A percentile compares a stretch with the other conserved stretches of the same genome.
These are phyloP conservation scores for Lucifuga dentata DNA, from an alignment of 2,113 vertebrate species.

Conservation along the genomic window DNA sequence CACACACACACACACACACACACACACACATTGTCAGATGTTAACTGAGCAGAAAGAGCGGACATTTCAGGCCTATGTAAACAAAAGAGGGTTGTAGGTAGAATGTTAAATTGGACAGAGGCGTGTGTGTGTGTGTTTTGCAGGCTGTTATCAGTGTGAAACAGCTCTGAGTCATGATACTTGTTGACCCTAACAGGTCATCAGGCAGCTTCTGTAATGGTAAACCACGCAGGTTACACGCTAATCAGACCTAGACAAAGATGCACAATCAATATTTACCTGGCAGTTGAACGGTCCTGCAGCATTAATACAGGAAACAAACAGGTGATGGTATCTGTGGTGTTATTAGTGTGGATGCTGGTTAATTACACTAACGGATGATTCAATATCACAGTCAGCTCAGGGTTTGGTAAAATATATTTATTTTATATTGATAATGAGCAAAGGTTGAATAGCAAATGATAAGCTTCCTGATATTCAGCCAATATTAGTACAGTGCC, in stretches of 20 bases:
- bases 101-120: constrained; percentile 42
- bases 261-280: constrained; percentile 30
- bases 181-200: constrained; percentile 47
- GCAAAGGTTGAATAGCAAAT: no score
- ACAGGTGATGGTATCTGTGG: not conserved
- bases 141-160: constrained; percentile 56
- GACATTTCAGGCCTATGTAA: constrained; percentile 44
- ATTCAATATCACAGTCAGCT: no score
- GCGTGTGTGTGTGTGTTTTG: constrained; percentile 28
- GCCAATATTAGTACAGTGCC: no score
- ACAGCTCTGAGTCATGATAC: constrained; percentile 42
- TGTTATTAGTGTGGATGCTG: constrained; percentile 2
- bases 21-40: constrained; percentile 19
- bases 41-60: constrained; percentile 31
- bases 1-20: not conserved
- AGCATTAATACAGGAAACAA: not conserved
- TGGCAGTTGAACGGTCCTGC: not conserved
- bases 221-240: constrained; percentile 27
- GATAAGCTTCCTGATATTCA: no score
- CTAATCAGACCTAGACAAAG: constrained; percentile 26
- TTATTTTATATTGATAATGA: no score
- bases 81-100: constrained; percentile 30
- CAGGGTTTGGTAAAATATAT: no score
- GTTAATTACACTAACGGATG: not conserved
- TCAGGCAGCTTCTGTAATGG: constrained; percentile 31